Conservation (phyloP, 2,113 vertebrate species). For the Hoplias malabaricus region DNA sequence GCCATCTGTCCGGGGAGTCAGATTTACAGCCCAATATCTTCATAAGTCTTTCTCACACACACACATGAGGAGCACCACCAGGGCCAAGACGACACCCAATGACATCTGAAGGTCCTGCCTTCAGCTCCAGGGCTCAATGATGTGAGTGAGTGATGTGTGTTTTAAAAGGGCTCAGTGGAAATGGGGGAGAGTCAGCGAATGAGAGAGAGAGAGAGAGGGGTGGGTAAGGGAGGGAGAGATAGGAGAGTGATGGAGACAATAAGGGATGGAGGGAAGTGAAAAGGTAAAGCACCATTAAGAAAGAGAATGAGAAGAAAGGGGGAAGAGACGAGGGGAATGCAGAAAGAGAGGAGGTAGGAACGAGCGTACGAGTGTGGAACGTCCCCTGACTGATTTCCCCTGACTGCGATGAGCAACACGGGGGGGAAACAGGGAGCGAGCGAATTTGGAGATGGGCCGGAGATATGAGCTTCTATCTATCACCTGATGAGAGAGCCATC, state of each 20-base stretch:
- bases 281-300: neutral
- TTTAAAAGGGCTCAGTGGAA: conserved; percentile 72
- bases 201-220: conserved; percentile 8
- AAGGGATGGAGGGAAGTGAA: conserved; percentile 8
- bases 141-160: conserved; percentile 74
- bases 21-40: conserved; percentile 83
- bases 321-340: neutral
- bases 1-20: conserved; percentile 83
- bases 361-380: neutral
- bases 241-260: neutral
- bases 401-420: conserved; percentile 10
- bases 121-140: conserved; percentile 70
- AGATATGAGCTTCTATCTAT: conserved; percentile 74
- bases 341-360: neutral
- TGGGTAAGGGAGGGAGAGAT: neutral
- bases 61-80: conserved; percentile 61
- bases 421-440: conserved; percentile 29
- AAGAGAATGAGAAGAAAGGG: neutral
- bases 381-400: neutral
- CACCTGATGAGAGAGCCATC: conserved; percentile 81
- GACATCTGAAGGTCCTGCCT: conserved; percentile 81
- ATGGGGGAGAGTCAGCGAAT: conserved; percentile 56
- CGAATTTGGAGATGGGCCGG: conserved; percentile 44
- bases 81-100: conserved; percentile 77
- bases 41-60: conserved; percentile 76